Conservation (phyloP, 2,113 vertebrate species). For the Gymnocephalus cernua region DNA sequence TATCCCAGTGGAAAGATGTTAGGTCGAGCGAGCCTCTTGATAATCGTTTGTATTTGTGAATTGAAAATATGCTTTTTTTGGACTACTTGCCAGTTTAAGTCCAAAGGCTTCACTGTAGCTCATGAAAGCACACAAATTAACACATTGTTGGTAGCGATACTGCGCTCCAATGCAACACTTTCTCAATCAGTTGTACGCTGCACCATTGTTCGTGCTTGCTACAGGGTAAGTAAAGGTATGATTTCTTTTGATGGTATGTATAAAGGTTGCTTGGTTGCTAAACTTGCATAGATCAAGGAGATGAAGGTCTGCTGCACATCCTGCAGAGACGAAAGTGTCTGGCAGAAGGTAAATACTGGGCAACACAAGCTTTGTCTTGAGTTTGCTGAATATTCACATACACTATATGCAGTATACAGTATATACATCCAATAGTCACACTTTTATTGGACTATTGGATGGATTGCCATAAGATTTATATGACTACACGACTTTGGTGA, state of each 20-base stretch:
- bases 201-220: background rate
- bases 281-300: background rate
- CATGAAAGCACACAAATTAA: background rate
- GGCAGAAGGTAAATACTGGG: background rate
- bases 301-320: constrained; percentile 24
- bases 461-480: no score
- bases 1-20: constrained; percentile 29
- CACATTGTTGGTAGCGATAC: background rate
- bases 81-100: background rate
- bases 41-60: background rate
- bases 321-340: constrained; percentile 4
- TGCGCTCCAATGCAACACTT: background rate
- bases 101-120: background rate
- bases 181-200: background rate
- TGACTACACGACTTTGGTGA: no score
- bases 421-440: background rate
- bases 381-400: background rate
- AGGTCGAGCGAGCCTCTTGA: constrained; percentile 38
- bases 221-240: background rate
- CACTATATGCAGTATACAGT: background rate
- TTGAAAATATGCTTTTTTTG: background rate
- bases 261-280: background rate
- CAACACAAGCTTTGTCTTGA: background rate
- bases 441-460: background rate
- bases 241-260: background rate